Base-by-base conservation (phyloP, 2,797 vertebrate genomes). In the Hemitrygon akajei region DNA sequence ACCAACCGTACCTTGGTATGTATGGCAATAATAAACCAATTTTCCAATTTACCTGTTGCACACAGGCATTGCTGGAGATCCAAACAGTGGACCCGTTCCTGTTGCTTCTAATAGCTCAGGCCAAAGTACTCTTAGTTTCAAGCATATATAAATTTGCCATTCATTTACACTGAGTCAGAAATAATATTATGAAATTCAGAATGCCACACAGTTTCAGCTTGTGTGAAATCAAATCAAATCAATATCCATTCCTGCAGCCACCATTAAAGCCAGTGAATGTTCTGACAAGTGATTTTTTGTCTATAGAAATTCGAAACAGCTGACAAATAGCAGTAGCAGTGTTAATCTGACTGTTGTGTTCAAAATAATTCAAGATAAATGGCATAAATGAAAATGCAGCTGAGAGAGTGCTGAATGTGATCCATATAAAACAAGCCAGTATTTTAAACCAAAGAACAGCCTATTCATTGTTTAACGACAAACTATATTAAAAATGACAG, bases 301-400 rank as follows among this genome's bases (percentile, higher is more conserved):
- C 89, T 73, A 14, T 47, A 71, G 37, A 20, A 91, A 91, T 40
- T 73, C 66, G 1, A 27, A 69, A 40, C 34, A 40, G 20, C 18
- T 91, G 89, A 91, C 63, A 91, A 91, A 47, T 47, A 91, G 20
- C 9, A 91, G 66, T 20, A 25, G 40, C 4, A 27, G n/a, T 40
- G 34, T 71, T 71, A 40, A 73, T 91, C 95, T 94, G 82, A 95
- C 79, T 94, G 94, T 94, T 2, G 0, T 94, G 95, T 95, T 96
- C 95, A 93, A 93, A 95, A 94, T 94, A 94, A 95, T 95, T 95
- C 95, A 94, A 93, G 94, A 95, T 95, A 96, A 66, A 94, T 94
- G 91, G 95, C 94, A 95, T 94, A 94, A 95, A 95, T 95, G 94
- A 95, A 95, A 95, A 86, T 66, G n/a, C 94, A 93, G 94, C 94